Evolutionary conservation across 2,888 invertebrate species (phyloP), one percentile per base, ranked within the genome.

Genomic region (Autographa gamma): DNA sequence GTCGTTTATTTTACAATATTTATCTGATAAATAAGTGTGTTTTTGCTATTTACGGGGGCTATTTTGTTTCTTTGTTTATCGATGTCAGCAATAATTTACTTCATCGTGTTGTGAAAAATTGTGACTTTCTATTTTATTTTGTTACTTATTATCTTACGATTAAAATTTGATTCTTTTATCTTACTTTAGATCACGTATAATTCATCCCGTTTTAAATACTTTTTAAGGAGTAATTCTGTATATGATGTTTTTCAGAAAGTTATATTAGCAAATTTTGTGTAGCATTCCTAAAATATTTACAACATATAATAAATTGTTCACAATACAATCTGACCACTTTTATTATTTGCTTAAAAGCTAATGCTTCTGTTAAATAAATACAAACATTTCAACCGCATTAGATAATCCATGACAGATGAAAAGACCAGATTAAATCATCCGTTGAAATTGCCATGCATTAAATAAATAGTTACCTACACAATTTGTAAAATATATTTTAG

Each of bases 391-490:
- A 63, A 60, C 52, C 19, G 63, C 41, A 34, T 34, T 18, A 34
- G 34, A 54, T 18, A 34, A 14, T 3, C 13, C 19, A 3, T 25
- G 54, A 56, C 54, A 56, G 54, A 56, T 56, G 54, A 13, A 25
- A 56, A 19, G 25, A 25, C 13, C 14, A 34, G 52, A 63, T 54
- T 63, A n/a, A 63, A 9, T 54, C 34, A 18, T 19, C 19, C 9
- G 18, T 16, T 41, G 38, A 56, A 56, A 64, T 58, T 56, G 16
- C 38, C 9, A 14, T 7, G 14, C 19, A 38, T 63, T 56, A 56
- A 41, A 38, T 56, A 56, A 59, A 59, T 16, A 25, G 25, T 1
- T 31, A 9, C n/a, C 16, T 63, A 63, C 63, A 63, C 56, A 60
- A 62, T 3, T 6, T 4, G 60, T 72, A 25, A 34, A 9, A 25